A percentile compares a stretch with the other conserved stretches of the same genome.
phyloP scores from a whole-genome alignment of 2,797 vertebrate genomes.

The Rhinoraja longicauda region DNA sequence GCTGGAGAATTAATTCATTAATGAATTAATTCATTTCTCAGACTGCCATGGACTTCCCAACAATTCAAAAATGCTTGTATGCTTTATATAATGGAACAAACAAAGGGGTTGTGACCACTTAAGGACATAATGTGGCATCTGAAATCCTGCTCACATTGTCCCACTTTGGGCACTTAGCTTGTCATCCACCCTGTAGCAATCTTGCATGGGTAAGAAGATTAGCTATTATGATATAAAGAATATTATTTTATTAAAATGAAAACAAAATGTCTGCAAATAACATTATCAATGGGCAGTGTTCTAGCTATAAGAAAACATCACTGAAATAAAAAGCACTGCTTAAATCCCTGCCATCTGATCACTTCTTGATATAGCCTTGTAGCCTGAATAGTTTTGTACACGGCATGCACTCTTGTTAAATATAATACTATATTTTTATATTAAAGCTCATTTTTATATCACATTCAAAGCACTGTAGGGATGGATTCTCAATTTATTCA shows the following conservation, averaged over 20 bases:
- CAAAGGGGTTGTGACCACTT: not conserved
- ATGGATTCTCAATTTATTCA: not conserved
- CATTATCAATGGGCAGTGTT: not conserved
- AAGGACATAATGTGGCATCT: no score
- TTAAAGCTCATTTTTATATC: not conserved
- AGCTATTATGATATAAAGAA: not conserved
- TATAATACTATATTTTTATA: not conserved
- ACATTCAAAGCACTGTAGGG: not conserved
- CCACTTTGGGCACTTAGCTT: not conserved
- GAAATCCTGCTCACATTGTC: not conserved
- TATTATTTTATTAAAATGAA: not conserved
- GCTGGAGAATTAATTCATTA: not conserved
- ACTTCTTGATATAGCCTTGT: not conserved
- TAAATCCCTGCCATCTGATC: not conserved
- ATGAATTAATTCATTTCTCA: not conserved
- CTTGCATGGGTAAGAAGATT: not conserved
- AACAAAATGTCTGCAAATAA: not conserved
- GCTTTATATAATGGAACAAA: not conserved
- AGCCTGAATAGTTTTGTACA: not conserved
- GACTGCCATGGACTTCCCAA: not conserved
- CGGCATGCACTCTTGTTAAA: not conserved
- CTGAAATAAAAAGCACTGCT: not conserved
- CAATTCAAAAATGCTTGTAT: not conserved
- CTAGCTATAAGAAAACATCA: not conserved
- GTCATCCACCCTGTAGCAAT: not conserved